Conservation (phyloP, 2,888 invertebrate genomes). For the Cremastobaeus sp. region DNA sequence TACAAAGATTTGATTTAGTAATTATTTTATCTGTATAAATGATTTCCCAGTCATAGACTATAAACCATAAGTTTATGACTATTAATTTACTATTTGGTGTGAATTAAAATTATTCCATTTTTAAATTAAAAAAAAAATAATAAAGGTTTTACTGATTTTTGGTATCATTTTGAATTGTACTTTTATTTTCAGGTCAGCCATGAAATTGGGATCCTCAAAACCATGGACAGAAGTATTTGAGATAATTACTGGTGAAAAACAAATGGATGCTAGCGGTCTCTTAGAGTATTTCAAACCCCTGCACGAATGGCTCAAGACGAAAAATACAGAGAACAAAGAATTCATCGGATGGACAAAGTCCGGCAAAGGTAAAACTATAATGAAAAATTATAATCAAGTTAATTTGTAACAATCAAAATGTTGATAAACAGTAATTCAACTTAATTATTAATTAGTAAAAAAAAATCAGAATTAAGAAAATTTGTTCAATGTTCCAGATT, state of each 20-base stretch:
- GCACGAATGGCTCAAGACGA: constrained; percentile 85
- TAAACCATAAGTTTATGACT: background rate
- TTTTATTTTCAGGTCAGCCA: constrained; percentile 77
- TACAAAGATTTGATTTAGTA: no score
- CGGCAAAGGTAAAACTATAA: constrained; percentile 61
- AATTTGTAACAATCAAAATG: background rate
- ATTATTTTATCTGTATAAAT: no score
- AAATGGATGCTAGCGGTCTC: constrained; percentile 87
- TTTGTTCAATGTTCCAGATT: background rate
- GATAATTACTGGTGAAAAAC: constrained; percentile 84
- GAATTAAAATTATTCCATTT: no score
- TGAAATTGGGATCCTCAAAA: constrained; percentile 85
- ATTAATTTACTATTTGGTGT: no score
- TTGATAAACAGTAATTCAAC: no score
- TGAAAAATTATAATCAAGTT: background rate
- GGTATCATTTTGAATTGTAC: background rate
- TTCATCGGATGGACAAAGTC: constrained; percentile 86
- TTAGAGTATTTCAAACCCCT: constrained; percentile 90
- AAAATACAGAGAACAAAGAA: constrained; percentile 87
- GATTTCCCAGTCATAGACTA: no score
- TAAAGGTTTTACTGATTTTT: background rate
- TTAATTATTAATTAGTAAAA: background rate
- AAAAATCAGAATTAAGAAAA: background rate
- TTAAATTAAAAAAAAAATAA: no score
- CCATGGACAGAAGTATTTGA: constrained; percentile 92